phyloP scores from a whole-genome alignment of 2,797 vertebrate species.

The Gouania willdenowi region DNA sequence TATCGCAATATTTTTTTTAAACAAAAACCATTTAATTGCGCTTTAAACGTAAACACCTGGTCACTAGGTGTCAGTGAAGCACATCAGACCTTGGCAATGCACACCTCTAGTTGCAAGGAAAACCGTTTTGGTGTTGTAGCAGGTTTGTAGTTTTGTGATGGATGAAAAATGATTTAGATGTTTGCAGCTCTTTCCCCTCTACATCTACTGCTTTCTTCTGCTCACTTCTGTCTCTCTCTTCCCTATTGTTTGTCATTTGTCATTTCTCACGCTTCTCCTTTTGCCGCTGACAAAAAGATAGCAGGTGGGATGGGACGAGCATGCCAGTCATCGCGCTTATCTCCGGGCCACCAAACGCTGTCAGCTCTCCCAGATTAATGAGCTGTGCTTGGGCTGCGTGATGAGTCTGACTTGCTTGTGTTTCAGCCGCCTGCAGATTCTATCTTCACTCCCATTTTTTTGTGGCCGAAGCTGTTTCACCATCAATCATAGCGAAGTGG shows the following conservation, averaged over 20 bases:
- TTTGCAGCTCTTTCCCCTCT: conserved; percentile 27
- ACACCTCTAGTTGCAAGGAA: too few species aligned
- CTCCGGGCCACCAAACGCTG: conserved; percentile 27
- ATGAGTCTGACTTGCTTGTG: conserved; percentile 61
- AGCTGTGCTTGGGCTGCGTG: conserved; percentile 53
- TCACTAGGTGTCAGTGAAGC: too few species aligned
- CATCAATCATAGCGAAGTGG: conserved; percentile 63
- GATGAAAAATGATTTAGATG: too few species aligned
- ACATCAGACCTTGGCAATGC: too few species aligned
- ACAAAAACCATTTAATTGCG: too few species aligned
- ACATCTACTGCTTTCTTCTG: not conserved
- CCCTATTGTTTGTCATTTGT: too few species aligned
- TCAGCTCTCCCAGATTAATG: conserved; percentile 55
- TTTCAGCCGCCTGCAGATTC: conserved; percentile 44
- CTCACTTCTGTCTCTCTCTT: too few species aligned
- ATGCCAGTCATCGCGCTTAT: conserved; percentile 51
- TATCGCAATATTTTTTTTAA: too few species aligned
- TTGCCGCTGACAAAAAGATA: conserved; percentile 47
- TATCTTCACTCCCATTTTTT: conserved; percentile 37
- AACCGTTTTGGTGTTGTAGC: too few species aligned
- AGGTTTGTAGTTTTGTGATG: too few species aligned
- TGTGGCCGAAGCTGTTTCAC: conserved; percentile 42
- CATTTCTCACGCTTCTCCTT: conserved; percentile 31
- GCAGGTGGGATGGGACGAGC: conserved; percentile 20
- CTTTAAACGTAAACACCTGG: too few species aligned